These are phyloP conservation scores for Heliconius ismenius DNA, from an alignment of 2,888 invertebrate genomes.

Conservation along the genomic window DNA sequence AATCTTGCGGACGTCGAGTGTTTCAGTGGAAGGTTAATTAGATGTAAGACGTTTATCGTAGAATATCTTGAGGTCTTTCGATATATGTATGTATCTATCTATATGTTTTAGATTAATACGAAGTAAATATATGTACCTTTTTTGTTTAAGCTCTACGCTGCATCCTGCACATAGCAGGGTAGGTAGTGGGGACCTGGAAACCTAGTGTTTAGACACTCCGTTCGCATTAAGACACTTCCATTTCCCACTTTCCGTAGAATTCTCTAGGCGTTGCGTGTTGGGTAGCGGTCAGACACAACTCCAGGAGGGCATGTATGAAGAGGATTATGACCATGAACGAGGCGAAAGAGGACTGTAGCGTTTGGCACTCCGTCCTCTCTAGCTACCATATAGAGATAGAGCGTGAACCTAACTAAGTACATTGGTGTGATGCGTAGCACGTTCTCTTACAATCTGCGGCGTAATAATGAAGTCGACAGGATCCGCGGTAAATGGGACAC, in stretches of 20 bases:
- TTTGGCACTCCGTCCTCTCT: no score
- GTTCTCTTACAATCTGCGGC: slow-evolving; percentile 9
- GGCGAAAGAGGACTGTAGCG: no score
- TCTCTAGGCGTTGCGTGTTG: background rate
- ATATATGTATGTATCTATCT: background rate
- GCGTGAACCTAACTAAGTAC: background rate
- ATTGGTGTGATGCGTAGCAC: slow-evolving; percentile 1
- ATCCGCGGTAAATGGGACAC: slow-evolving; percentile 1
- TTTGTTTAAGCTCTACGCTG: background rate
- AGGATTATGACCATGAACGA: no score
- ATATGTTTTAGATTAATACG: background rate
- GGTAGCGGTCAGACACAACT: background rate
- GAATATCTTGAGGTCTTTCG: background rate
- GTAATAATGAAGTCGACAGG: background rate
- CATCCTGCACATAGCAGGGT: background rate
- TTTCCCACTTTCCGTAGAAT: background rate
- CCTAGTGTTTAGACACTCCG: background rate
- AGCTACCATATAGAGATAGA: no score
- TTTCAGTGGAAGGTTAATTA: slow-evolving; percentile 7
- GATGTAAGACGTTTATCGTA: slow-evolving; percentile 1
- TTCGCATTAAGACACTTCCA: background rate
- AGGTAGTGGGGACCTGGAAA: background rate
- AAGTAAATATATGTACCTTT: background rate
- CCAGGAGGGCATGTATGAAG: no score
- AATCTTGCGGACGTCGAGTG: slow-evolving; percentile 4